These are phyloP conservation scores for Cinara cedri DNA, from an alignment of 2,888 invertebrate species.

Conservation along the genomic window DNA sequence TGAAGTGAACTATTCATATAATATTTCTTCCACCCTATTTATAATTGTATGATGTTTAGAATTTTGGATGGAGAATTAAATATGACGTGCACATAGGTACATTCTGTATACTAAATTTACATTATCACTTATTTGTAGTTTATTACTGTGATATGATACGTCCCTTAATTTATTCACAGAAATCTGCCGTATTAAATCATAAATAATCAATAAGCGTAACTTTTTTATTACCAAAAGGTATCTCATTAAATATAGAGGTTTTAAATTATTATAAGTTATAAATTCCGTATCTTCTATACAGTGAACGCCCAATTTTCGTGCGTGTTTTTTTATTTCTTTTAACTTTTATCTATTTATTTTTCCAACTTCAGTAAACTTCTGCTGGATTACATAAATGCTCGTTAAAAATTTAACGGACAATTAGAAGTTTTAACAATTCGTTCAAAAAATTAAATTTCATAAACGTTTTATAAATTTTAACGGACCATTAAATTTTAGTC, in stretches of 20 bases:
- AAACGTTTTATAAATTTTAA: too few species aligned
- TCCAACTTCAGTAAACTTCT: too few species aligned
- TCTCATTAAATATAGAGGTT: slow-evolving; percentile 28
- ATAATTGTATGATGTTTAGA: background rate
- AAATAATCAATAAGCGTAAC: slow-evolving; percentile 29
- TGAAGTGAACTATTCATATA: too few species aligned
- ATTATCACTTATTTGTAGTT: background rate
- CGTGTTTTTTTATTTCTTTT: background rate
- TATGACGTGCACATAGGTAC: background rate
- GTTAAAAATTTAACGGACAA: too few species aligned
- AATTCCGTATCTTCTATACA: background rate
- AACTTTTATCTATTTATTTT: too few species aligned
- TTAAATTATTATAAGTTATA: slow-evolving; percentile 1
- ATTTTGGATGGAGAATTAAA: too few species aligned
- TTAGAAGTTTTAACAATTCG: too few species aligned
- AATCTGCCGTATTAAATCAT: slow-evolving; percentile 10
- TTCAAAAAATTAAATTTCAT: too few species aligned
- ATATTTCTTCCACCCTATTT: background rate
- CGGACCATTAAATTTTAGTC: too few species aligned
- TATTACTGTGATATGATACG: background rate
- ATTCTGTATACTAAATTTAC: background rate
- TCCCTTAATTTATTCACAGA: slow-evolving; percentile 11
- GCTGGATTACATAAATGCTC: too few species aligned
- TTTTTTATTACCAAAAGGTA: slow-evolving; percentile 51
- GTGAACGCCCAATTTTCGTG: background rate